Conservation (phyloP, 2,113 vertebrate genomes). For the Leuciscus idus region DNA sequence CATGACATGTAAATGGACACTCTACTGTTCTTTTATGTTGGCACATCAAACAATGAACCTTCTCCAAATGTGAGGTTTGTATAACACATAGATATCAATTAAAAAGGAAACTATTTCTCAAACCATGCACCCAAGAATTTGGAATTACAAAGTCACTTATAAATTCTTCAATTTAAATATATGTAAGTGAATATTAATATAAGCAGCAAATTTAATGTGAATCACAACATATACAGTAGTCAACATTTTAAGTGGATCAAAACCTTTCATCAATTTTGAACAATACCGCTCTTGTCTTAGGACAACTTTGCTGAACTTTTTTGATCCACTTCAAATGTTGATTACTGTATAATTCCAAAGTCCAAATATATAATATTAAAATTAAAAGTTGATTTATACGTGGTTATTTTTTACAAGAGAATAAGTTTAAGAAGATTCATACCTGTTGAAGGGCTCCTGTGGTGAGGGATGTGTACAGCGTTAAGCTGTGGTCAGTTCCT, state of each 20-base stretch:
- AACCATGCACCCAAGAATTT: neutral
- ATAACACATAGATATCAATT: neutral
- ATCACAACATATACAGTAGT: neutral
- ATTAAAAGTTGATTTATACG: neutral
- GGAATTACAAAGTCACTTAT: neutral
- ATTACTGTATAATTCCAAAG: neutral
- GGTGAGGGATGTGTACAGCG: slow-evolving; percentile 5
- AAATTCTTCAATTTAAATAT: neutral
- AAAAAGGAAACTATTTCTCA: neutral
- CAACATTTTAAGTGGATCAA: too few relatives aligned
- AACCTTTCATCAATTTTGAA: too few relatives aligned
- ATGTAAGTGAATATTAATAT: neutral
- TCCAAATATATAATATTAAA: neutral
- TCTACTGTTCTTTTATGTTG: slow-evolving; percentile 10
- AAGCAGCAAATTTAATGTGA: neutral
- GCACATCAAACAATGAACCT: slow-evolving; percentile 36
- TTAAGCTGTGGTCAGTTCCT: neutral
- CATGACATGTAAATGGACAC: slow-evolving; percentile 1
- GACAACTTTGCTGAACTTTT: too few relatives aligned
- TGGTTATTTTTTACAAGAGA: neutral
- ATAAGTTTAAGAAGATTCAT: slow-evolving; percentile 2
- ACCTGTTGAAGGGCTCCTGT: slow-evolving; percentile 31
- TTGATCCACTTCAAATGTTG: too few relatives aligned
- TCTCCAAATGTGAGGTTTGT: slow-evolving; percentile 57
- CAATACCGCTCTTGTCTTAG: too few relatives aligned